Evolutionary conservation across 2,797 vertebrate species (phyloP), one percentile per base, ranked within the genome.

Genomic region (Spheniscus humboldti): DNA sequence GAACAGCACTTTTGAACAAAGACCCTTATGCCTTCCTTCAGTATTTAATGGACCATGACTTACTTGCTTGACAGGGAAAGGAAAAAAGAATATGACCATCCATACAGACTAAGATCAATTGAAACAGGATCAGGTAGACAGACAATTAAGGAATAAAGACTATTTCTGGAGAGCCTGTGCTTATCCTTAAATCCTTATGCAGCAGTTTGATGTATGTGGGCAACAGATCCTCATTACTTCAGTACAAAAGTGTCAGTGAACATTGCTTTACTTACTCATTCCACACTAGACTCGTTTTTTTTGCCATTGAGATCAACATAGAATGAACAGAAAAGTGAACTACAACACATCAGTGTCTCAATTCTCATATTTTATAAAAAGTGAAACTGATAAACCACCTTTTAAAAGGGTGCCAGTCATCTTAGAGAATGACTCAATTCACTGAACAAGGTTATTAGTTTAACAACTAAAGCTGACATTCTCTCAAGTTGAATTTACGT

Each of bases 401-500:
- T 90, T 67, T 80, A 73, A 92, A 80, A 76, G 41, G 25, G 12
- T 82, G 57, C 28, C 81, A 94, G 52, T 64, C 66, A 55, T 20
- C 57, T 94, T 33, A 56, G 48, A 52, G 50, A 91, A 94, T 59
- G 25, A 76, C 31, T 87, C 68, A 93, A 84, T 77, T 94, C 76
- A 94, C 30, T 56, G 80, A 95, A 80, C 63, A 50, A 74, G 31
- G 57, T 69, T 55, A 87, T 85, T 94, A 84, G 39, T 85, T 92
- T 87, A 93, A 82, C 75, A 86, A 57, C 6, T 45, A 94, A 81
- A 88, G 45, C 17, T 90, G 92, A 93, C 85, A 86, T 60, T 88
- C 76, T 91, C 73, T 80, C 66, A 50, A 89, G 68, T 7, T 94
- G 75, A 92, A 97, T 95, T 96, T 93, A 94, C 95, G 78, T 80